A percentile compares a stretch with the other conserved stretches of the same genome.
Evolutionary conservation across 2,113 vertebrate species (phyloP).

Genomic region (Eudyptes chrysolophus): DNA sequence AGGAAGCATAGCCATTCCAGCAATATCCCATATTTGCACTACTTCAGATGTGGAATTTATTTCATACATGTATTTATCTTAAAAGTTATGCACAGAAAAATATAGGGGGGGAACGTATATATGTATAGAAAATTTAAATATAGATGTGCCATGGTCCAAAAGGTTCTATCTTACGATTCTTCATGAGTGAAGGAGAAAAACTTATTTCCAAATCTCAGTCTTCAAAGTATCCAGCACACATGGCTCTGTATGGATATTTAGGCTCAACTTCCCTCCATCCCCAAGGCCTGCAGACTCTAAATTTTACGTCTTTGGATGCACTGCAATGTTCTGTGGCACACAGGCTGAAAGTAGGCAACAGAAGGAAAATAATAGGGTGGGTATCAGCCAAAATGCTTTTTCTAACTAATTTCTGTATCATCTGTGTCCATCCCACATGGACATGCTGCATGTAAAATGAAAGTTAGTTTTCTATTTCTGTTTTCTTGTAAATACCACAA

Average conservation of each 20-base stretch:
- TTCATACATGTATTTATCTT: neutral
- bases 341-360: neutral
- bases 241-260: neutral
- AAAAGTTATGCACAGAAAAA: neutral
- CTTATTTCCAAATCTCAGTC: neutral
- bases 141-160: neutral
- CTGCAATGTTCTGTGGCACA: neutral
- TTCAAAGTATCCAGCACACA: neutral
- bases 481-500: slow-evolving; percentile 26
- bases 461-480: slow-evolving; percentile 32
- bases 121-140: neutral
- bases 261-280: neutral
- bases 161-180: neutral
- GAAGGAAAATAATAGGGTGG: neutral
- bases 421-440: neutral
- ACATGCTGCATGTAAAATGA: neutral
- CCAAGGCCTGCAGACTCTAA: neutral
- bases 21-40: neutral
- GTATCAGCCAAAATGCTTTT: neutral
- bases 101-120: fast-evolving
- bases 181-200: neutral
- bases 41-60: neutral
- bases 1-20: neutral
- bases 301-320: neutral
- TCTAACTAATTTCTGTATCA: neutral